Conservation (phyloP, 1,140 invertebrate species). For the Papilio machaon region DNA sequence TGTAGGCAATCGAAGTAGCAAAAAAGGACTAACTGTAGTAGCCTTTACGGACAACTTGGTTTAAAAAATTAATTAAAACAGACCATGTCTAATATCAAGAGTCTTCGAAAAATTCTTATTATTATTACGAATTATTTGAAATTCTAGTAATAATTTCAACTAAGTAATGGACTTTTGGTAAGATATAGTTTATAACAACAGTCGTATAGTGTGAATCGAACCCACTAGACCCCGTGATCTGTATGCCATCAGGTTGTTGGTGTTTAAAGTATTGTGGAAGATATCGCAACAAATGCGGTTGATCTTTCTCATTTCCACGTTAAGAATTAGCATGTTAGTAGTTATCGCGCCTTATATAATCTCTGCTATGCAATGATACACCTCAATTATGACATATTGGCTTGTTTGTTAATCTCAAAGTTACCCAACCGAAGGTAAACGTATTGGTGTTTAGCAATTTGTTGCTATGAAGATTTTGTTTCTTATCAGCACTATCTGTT, state of each 20-base stretch:
- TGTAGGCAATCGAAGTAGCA: too few relatives aligned
- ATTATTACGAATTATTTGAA: too few relatives aligned
- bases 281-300: not conserved
- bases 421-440: slow-evolving; percentile 9
- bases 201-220: too few relatives aligned
- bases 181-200: too few relatives aligned
- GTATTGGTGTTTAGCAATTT: slow-evolving; percentile 18
- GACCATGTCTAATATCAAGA: too few relatives aligned
- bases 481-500: not conserved
- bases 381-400: slow-evolving; percentile 15
- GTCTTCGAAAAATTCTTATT: too few relatives aligned
- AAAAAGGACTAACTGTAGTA: too few relatives aligned
- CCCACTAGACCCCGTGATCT: too few relatives aligned
- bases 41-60: too few relatives aligned
- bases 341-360: slow-evolving; percentile 16
- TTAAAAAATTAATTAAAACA: too few relatives aligned
- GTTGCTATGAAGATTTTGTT: not conserved
- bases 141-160: too few relatives aligned
- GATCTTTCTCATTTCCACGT: slow-evolving; percentile 15
- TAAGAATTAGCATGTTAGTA: slow-evolving; percentile 3
- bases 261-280: not conserved
- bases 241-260: not conserved
- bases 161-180: too few relatives aligned
- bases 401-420: slow-evolving; percentile 1
- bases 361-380: not conserved